Evolutionary conservation across 2,888 invertebrate species (phyloP).

Genomic region (Andrena camellia): DNA sequence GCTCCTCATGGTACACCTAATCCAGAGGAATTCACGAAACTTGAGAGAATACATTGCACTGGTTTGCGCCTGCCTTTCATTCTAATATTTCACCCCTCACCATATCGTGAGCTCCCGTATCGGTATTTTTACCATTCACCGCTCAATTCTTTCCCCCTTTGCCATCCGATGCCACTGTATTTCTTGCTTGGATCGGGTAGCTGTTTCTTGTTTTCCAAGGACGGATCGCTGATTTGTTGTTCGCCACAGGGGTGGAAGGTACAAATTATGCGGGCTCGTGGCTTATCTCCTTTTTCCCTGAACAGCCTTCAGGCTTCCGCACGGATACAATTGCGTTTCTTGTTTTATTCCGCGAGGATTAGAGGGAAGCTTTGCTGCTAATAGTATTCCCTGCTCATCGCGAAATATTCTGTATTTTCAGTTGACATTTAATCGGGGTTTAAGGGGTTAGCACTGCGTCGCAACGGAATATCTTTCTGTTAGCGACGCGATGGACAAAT

Average conservation of each 20-base stretch:
- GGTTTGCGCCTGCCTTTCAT: background rate
- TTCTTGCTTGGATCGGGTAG: slow-evolving; percentile 5
- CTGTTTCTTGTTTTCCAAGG: slow-evolving; percentile 14
- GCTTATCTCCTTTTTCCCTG: background rate
- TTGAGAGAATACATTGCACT: background rate
- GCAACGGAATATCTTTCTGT: background rate
- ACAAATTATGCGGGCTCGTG: slow-evolving; percentile 43
- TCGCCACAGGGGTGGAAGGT: slow-evolving; percentile 1
- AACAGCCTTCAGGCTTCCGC: background rate
- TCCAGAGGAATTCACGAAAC: background rate
- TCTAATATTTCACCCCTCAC: background rate
- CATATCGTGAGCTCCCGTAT: slow-evolving; percentile 10
- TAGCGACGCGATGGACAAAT: background rate
- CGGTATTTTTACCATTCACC: slow-evolving; percentile 24
- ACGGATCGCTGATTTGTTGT: slow-evolving; percentile 19
- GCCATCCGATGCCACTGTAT: slow-evolving; percentile 21
- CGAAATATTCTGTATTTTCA: background rate
- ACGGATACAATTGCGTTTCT: background rate
- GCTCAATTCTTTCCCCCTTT: slow-evolving; percentile 34
- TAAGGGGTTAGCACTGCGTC: background rate
- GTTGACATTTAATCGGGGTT: background rate
- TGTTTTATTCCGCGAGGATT: background rate
- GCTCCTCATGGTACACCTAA: background rate
- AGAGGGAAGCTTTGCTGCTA: background rate
- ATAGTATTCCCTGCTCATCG: background rate